Base-by-base conservation (phyloP, 2,888 invertebrate genomes). In the Nomada goodeniana region DNA sequence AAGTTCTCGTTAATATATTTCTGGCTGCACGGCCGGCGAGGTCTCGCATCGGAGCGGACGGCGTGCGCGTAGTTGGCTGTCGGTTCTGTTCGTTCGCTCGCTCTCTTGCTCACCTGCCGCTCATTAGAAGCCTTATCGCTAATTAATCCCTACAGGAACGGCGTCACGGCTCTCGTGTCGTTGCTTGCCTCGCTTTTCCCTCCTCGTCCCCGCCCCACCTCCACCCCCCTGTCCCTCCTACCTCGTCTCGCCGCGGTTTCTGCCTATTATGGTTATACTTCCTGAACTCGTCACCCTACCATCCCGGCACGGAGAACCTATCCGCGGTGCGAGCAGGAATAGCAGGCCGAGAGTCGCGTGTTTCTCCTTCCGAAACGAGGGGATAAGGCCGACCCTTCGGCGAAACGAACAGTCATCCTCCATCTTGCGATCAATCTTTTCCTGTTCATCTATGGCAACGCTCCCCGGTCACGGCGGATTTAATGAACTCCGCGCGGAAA, bases 121-220 rank as follows among this genome's bases (percentile, higher is more conserved):
- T 93, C 93, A 93, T 93, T 93, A 93, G 92, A 93, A 92, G 91
- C 91, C 93, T 93, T 93, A 93, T 93, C 93, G 92, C 92, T 93
- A 93, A 93, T 93, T 93, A 93, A 93, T 93, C 92, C 93, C 90
- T 91, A 92, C 91, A 91, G 91, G 90, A 90, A 90, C 91, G 87
- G 91, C 93, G 92, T 92, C 92, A 92, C 91, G 93, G 93, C 90
- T 92, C 91, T 90, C 92, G 92, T 92, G 92, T 92, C 91, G 91
- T 91, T 88, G 88, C 86, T 88, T 91, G 87, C 85, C 87, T 89
- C 76, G 84, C 88, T 88, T 90, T 88, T 84, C 84, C 86, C 74
- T 73, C 79, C 81, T 83, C 86, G 68, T 69, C 79, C 82, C 63
- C 50, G 65, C 69, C 79, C 82, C 63, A 44, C 80, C 83, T 76